Percentiles rank a stretch among this genome's conserved stretches.
Evolutionary conservation across 2,797 vertebrate species (phyloP).

Genomic region (Hydrocynus forskahlii): DNA sequence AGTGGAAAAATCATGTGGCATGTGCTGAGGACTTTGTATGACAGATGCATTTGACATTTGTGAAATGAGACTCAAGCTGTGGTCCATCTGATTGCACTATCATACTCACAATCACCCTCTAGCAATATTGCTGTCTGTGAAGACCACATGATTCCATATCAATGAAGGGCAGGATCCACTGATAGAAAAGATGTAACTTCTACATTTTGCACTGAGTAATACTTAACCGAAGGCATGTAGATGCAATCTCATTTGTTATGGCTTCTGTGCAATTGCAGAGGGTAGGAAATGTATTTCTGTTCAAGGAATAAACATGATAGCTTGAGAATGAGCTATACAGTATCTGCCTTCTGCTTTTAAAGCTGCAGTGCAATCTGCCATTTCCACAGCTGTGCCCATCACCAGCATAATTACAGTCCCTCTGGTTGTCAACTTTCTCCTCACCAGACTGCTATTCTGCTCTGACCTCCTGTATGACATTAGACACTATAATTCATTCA

Average conservation of each 20-base stretch:
- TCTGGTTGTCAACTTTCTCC: background rate
- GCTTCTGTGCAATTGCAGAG: background rate
- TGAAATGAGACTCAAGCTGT: conserved; percentile 35
- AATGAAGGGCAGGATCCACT: background rate
- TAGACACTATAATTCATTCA: background rate
- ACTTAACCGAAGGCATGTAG: background rate
- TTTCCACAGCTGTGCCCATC: too few relatives aligned
- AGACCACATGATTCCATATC: conserved; percentile 2
- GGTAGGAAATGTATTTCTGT: background rate
- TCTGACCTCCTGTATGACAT: background rate
- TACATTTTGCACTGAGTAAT: background rate
- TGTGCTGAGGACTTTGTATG: conserved; percentile 50
- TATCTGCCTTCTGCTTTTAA: background rate
- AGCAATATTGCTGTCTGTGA: conserved; percentile 46
- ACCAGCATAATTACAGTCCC: background rate
- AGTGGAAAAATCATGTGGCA: conserved; percentile 46
- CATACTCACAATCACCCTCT: conserved; percentile 18
- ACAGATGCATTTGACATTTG: conserved; percentile 37
- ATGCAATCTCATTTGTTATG: background rate
- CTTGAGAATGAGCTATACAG: background rate
- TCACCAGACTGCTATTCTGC: background rate
- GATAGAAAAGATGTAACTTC: background rate
- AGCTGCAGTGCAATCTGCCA: background rate
- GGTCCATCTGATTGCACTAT: conserved; percentile 44
- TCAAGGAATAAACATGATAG: background rate